Conservation (phyloP, 2,113 vertebrate species). For the Erpornis zantholeuca region DNA sequence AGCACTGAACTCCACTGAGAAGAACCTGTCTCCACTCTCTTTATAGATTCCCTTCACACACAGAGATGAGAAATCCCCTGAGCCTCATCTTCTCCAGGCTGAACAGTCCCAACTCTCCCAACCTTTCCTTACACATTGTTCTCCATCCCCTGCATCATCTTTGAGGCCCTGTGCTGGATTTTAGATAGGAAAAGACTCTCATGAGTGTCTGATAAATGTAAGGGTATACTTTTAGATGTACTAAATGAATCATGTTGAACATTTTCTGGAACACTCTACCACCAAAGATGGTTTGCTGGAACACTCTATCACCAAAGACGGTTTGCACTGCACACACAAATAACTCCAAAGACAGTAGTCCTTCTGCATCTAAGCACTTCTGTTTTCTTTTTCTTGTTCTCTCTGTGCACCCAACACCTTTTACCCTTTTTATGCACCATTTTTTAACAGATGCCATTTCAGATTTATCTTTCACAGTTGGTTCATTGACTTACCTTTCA, state of each 20-base stretch:
- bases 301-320: neutral
- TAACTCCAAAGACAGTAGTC: neutral
- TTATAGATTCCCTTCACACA: neutral
- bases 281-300: neutral
- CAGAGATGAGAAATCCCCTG: neutral
- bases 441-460: neutral
- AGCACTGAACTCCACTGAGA: neutral
- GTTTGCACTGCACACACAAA: neutral
- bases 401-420: neutral
- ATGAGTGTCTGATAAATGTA: neutral
- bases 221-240: neutral
- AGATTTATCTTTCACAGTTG: neutral
- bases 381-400: neutral
- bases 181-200: neutral
- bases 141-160: neutral
- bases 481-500: neutral
- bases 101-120: neutral
- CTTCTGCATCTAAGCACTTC: neutral
- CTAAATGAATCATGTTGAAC: neutral
- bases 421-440: neutral
- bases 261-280: neutral
- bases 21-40: neutral
- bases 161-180: neutral
- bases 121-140: neutral
- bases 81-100: neutral